A percentile compares a stretch with the other conserved stretches of the same genome.
Evolutionary conservation across 1,140 invertebrate species (phyloP).

Genomic region (Sinella curviseta): DNA sequence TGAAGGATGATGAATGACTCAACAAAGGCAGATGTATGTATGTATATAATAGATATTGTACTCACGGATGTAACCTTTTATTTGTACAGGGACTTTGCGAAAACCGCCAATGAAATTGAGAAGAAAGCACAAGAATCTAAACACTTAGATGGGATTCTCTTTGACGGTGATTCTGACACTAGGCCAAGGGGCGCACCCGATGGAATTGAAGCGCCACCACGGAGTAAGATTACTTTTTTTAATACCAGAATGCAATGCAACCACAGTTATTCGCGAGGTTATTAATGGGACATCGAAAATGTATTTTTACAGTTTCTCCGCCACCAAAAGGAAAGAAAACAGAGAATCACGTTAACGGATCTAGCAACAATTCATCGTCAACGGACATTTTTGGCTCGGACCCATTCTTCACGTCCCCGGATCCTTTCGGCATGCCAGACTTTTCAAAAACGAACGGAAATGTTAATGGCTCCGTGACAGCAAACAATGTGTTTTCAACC

Average conservation of each 20-base stretch:
- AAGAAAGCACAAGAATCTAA: conserved; percentile 66
- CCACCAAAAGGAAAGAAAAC: conserved; percentile 66
- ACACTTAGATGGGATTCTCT: conserved; percentile 75
- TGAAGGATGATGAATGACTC: too few species aligned
- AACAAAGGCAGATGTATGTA: too few species aligned
- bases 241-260: too few species aligned
- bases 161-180: conserved; percentile 75
- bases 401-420: conserved; percentile 59
- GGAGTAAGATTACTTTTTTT: conserved; percentile 34
- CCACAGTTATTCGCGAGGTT: not conserved
- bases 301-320: conserved; percentile 66
- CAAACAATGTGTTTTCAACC: not conserved
- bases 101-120: conserved; percentile 48
- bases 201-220: conserved; percentile 54
- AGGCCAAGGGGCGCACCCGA: conserved; percentile 53
- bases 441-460: conserved; percentile 54
- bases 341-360: conserved; percentile 54
- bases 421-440: conserved; percentile 79
- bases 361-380: conserved; percentile 19
- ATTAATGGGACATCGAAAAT: conserved; percentile 51
- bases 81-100: conserved; percentile 45
- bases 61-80: not conserved
- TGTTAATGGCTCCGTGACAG: conserved; percentile 3
- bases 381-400: conserved; percentile 62
- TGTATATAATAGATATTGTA: too few species aligned